Evolutionary conservation across 2,797 vertebrate genomes (phyloP), one percentile per base, ranked within the genome.

Genomic region (Mus spretus): DNA sequence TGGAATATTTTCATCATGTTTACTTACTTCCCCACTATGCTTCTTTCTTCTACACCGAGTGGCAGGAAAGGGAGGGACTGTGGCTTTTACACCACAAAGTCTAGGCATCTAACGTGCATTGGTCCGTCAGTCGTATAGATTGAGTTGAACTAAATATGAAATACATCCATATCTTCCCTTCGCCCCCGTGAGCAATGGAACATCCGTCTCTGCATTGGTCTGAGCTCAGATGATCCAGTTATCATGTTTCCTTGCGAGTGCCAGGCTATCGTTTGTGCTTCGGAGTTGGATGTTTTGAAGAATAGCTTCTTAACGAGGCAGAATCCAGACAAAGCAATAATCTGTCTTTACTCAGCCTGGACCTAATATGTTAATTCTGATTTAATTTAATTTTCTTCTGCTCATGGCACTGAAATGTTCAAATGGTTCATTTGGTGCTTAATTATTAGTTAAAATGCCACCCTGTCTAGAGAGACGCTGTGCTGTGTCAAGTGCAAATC

Each of bases 361-460:
- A 97, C 87, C 94, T 98, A 97, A 88, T 98, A 96, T 97, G 97
- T 97, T 98, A 98, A 98, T 98, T 98, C 97, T 98, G 89, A 95
- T 93, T 98, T 98, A 98, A 98, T 98, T 98, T 98, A 98, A 98
- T 98, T 98, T 98, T 98, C 96, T 97, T 98, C 91, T 97, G 96
- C 97, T 98, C 94, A 92, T 96, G 97, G 97, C 67, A 20, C 90
- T 98, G 97, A 98, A 97, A 98, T 98, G 97, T 98, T 97, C 95
- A 96, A 98, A 98, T 97, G 98, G 97, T 97, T 98, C 98, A 98
- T 98, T 98, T 98, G 81, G 78, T 98, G 96, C 98, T 98, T 98
- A 98, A 98, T 98, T 98, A 98, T 98, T 97, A 94, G 98, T 97
- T 93, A 97, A 98, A 89, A 80, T 97, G 98, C 98, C 96, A 96